Base-by-base conservation (phyloP, 2,797 vertebrate genomes). In the Sebastes vulpes region DNA sequence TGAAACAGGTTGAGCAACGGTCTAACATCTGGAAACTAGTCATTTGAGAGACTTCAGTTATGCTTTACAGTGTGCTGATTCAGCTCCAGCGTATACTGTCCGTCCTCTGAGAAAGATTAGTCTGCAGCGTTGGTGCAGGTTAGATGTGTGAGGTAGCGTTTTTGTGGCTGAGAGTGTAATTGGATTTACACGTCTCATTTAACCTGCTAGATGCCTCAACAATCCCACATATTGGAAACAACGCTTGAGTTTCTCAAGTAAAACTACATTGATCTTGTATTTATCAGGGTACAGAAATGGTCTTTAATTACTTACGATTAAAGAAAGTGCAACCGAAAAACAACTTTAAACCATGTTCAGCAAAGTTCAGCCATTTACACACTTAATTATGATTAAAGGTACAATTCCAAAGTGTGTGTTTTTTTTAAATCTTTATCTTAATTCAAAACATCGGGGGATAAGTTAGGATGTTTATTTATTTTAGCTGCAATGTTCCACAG, bases 131-230 rank as follows among this genome's bases (percentile, higher is more conserved):
- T 35, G 72, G 68, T 75, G 82, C 80, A 68, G 85, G 84, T 91
- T 73, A 63, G 74, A 53, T 50, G 63, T 20, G 73, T 85, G 89
- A 90, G 74, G 72, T 76, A 84, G 85, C 72, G 56, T 70, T 73
- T 81, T 59, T 20, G 66, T 65, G 65, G 75, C 84, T 63, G 32
- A 18, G 75, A 52, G 65, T 79, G 67, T 86, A 91, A 92, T 89
- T 91, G 90, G 77, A 89, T 92, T 92, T 83, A 58, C 87, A 90
- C 76, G 58, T 83, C 87, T 92, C 89, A 90, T 93, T 92, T 85
- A 85, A 89, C 82, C 70, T 54, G 70, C 79, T 69, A 2, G 85
- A 87, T 75, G 83, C 86, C 75, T 86, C 72, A 20, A 77, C 74
- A 60, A 29, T 67, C 65, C 21, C 59, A 54, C 50, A 80, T 81